Conservation (phyloP, 2,797 vertebrate species). For the Anguilla megastoma region DNA sequence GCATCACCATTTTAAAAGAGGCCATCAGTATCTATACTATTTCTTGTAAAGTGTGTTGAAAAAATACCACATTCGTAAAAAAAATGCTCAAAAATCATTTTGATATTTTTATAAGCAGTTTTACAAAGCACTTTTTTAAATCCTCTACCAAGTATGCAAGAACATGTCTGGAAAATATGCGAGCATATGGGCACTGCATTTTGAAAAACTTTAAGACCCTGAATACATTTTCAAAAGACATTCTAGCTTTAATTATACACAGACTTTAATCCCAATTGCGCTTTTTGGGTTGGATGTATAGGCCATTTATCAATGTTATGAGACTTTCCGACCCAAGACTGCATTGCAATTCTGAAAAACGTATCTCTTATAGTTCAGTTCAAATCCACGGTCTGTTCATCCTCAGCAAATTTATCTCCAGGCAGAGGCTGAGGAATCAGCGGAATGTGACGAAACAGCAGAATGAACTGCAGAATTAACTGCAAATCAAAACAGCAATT, state of each 20-base stretch:
- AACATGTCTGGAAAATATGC: neutral
- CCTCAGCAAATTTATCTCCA: slow-evolving; percentile 20
- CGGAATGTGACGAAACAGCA: neutral
- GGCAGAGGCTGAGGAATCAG: neutral
- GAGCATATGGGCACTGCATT: neutral
- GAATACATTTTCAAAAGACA: neutral
- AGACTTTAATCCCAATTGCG: no score
- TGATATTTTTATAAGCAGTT: neutral
- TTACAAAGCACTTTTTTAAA: neutral
- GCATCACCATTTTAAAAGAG: neutral
- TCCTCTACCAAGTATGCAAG: neutral
- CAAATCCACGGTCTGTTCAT: slow-evolving; percentile 17
- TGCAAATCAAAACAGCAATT: neutral
- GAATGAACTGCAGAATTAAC: neutral
- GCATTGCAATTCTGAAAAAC: neutral
- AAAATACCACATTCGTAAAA: neutral
- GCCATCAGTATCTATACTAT: neutral
- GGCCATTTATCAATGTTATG: neutral
- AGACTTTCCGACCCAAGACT: neutral
- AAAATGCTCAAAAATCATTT: neutral
- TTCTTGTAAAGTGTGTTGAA: neutral
- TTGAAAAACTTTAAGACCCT: neutral
- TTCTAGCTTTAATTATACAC: neutral
- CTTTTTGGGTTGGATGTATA: neutral
- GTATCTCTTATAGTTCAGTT: neutral